These are phyloP conservation scores for Callyntrura sp. DNA, from an alignment of 2,888 invertebrate genomes.

Conservation along the genomic window DNA sequence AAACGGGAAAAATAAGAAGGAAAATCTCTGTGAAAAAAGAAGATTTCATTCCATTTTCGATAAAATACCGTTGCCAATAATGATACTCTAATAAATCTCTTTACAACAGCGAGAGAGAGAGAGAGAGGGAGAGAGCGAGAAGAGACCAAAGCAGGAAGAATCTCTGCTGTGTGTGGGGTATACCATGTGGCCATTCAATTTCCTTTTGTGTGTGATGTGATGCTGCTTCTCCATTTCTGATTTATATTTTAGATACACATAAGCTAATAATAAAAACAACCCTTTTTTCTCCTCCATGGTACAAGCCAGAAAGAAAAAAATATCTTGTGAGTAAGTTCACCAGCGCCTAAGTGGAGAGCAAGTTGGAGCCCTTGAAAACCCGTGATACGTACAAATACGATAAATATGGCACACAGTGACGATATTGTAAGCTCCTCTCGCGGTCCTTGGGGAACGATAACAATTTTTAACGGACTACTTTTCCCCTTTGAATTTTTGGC, in stretches of 20 bases:
- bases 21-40: constrained; percentile 62
- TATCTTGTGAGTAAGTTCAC: background rate
- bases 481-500: constrained; percentile 34
- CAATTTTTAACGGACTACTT: constrained; percentile 65
- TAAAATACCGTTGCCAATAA: constrained; percentile 78
- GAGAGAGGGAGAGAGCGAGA: constrained; percentile 47
- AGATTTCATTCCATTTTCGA: constrained; percentile 73
- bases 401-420: background rate
- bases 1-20: constrained; percentile 57
- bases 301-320: constrained; percentile 28
- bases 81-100: constrained; percentile 79
- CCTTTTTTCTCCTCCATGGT: constrained; percentile 19
- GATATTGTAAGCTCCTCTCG: background rate
- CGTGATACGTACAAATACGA: background rate
- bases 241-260: constrained; percentile 67
- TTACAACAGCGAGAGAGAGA: constrained; percentile 39
- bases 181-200: constrained; percentile 58
- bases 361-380: constrained; percentile 55
- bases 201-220: constrained; percentile 52
- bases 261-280: constrained; percentile 64
- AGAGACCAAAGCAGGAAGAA: constrained; percentile 36
- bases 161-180: constrained; percentile 23
- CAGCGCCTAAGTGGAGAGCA: constrained; percentile 40
- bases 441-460: constrained; percentile 74
- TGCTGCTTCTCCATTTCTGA: constrained; percentile 57